phyloP scores from a whole-genome alignment of 2,888 invertebrate species.

The Sphaerophoria rueppellii region DNA sequence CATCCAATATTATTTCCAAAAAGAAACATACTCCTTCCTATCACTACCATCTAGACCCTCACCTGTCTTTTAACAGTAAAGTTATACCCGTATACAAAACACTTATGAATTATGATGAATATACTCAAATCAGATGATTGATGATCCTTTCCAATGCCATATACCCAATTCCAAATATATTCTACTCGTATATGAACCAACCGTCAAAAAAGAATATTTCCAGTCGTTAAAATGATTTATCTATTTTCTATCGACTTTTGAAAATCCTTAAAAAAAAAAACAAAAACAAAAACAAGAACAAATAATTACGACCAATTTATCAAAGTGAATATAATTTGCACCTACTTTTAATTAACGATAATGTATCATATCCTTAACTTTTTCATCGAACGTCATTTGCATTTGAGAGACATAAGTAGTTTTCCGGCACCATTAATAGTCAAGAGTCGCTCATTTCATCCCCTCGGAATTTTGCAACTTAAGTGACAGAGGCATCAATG shows the following conservation, averaged over 20 bases:
- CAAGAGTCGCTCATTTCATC: too few relatives aligned
- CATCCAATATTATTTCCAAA: too few relatives aligned
- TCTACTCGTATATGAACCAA: not conserved
- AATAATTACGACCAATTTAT: not conserved
- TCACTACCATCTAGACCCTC: too few relatives aligned
- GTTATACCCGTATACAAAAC: not conserved
- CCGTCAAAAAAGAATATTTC: not conserved
- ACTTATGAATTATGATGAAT: constrained; percentile 22
- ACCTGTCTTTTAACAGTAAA: too few relatives aligned
- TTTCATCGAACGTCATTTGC: not conserved
- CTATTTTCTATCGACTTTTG: constrained; percentile 21
- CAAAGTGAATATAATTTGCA: too few relatives aligned
- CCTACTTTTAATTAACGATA: too few relatives aligned
- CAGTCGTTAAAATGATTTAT: constrained; percentile 44
- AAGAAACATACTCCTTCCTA: too few relatives aligned
- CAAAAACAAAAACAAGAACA: not conserved
- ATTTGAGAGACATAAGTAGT: too few relatives aligned
- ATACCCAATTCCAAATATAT: not conserved
- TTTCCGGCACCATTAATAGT: too few relatives aligned
- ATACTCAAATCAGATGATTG: constrained; percentile 39
- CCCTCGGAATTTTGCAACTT: too few relatives aligned
- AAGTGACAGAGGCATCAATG: not conserved
- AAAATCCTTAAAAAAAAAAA: not conserved
- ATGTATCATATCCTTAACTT: constrained; percentile 36
- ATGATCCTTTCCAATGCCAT: constrained; percentile 9